Evolutionary conservation across 2,797 vertebrate genomes (phyloP), one percentile per base, ranked within the genome.

Genomic region (Coreius guichenoti): DNA sequence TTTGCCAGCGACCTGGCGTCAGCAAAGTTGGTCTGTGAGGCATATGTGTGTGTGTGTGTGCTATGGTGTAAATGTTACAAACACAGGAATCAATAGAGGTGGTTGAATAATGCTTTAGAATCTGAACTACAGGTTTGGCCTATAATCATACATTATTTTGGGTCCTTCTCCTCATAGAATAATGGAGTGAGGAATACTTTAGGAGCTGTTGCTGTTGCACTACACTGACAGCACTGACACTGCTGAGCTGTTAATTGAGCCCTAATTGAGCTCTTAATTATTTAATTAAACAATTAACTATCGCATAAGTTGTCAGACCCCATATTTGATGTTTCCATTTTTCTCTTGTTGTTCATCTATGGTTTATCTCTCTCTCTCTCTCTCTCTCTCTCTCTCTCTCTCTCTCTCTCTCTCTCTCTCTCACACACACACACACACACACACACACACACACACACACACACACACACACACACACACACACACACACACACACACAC

Each of bases 241-340:
- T 92, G 95, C 93, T 92, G 94, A 89, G 88, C 4, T 58, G 31
- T 54, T 36, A 75, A 54, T 33, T 36, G 54, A 39, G 13, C n/a
- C 21, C 33, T 61, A 39, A 39, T 43, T 36, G 21, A 56, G 31
- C 94, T 95, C 95, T 93, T 95, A 94, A 94, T 96, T 95, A 92
- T 93, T 94, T 92, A 94, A 95, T 95, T 95, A 95, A 95, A 89
- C 90, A 91, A 95, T 95, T 96, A 96, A 96, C 91, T 92, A 92
- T 94, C 92, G 94, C 90, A 89, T 93, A 91, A 94, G 93, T 93
- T 93, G 93, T 94, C 93, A 94, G 89, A 33, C 82, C 84, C 86
- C 90, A 91, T 91, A 88, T 92, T 93, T 94, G 91, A 94, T 94
- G 93, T 93, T 94, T 93, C 73, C 88, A 90, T 94, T 93, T 92